Base-by-base conservation (phyloP, 2,888 invertebrate species). In the Agonum fuliginosum region DNA sequence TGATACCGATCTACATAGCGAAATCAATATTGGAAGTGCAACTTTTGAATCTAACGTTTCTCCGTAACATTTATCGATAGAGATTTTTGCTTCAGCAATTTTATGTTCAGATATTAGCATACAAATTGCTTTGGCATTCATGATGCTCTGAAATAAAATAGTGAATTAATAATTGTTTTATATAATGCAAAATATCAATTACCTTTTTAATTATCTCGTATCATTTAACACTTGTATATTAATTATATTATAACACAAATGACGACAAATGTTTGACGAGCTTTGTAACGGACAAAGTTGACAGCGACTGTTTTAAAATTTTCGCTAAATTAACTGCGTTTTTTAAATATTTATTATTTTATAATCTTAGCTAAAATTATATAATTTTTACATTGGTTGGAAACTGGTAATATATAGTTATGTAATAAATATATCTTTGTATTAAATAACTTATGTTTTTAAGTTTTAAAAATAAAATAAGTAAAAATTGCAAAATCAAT, bases 11-110 rank as follows among this genome's bases (percentile, higher is more conserved):
- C 43, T 41, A 22, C 62, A 74, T 8, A 74, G 27, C 5, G 74
- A 5, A 27, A 74, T 43, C 24, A 74, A 74, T 19, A 46, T 46
- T n/a, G n/a, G 24, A 41, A 74, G 24, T 46, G 74, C 43, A 46
- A 19, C 43, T 58, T 27, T 46, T 4, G 58, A 27, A 27, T 22
- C 12, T 8, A 58, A 24, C 27, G n/a, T 34, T 12, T 14, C 34
- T 27, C 34, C 27, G 17, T 48, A 37, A 6, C 17, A 2, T 65
- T 17, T 10, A 41, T 27, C 17, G 14, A 58, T 30, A 4, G 6
- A 10, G 0, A n/a, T 65, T 65, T 27, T 46, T 17, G 12, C 72
- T 74, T 74, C 65, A 30, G 12, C 3, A 14, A 74, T 51, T 43
- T 46, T 65, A 10, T 65, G 43, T 14, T 46, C n/a, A 4, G 19